A percentile compares a stretch with the other conserved stretches of the same genome.
These are phyloP conservation scores for Heteronetta atricapilla DNA, from an alignment of 2,113 vertebrate species.

Conservation along the genomic window DNA sequence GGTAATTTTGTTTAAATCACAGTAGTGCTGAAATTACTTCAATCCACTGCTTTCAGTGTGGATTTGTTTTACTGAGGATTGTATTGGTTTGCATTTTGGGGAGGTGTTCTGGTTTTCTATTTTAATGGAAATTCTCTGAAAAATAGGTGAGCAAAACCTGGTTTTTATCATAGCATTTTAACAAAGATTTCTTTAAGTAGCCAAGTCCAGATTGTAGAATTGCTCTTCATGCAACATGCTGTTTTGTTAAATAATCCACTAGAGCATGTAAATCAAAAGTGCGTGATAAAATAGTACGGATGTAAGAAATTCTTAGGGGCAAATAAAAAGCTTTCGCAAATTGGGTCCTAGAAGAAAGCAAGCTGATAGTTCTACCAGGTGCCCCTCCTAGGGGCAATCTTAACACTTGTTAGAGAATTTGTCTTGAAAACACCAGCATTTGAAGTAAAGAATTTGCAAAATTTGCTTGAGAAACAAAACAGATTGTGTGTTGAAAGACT, in stretches of 20 bases:
- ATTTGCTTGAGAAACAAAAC: constrained; percentile 70
- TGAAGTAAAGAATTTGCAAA: constrained; percentile 49
- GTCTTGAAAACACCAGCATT: not conserved
- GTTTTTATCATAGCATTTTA: not conserved
- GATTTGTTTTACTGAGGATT: not conserved
- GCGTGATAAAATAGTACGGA: not conserved
- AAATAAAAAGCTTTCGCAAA: not conserved
- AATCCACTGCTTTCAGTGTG: not conserved
- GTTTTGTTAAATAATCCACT: not conserved
- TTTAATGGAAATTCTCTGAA: not conserved
- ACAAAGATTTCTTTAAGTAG: constrained; percentile 14
- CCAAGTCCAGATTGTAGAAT: not conserved
- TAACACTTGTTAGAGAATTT: constrained; percentile 29
- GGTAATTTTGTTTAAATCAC: not conserved
- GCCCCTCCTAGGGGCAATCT: not conserved
- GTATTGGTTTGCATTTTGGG: not conserved
- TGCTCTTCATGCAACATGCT: not conserved
- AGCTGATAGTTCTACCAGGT: not conserved
- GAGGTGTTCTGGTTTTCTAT: not conserved
- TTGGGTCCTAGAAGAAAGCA: not conserved
- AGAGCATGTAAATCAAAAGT: not conserved
- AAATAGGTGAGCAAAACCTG: not conserved
- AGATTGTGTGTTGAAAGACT: constrained; percentile 71
- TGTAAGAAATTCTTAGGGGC: not conserved
- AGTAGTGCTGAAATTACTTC: not conserved